These are phyloP conservation scores for Osmerus eperlanus DNA, from an alignment of 2,113 vertebrate species.

Conservation along the genomic window DNA sequence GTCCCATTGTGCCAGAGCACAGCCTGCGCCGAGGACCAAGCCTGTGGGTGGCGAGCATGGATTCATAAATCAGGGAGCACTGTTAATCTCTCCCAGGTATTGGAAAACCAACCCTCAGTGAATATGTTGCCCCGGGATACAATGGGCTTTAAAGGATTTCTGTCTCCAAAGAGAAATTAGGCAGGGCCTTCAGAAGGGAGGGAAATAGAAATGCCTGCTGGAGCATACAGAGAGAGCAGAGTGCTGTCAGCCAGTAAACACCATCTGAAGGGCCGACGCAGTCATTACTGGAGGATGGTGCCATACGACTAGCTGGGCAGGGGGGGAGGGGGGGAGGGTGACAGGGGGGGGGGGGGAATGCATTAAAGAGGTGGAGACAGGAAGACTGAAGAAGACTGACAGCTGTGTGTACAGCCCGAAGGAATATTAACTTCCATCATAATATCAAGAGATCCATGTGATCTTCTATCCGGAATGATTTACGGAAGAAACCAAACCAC, in stretches of 20 bases:
- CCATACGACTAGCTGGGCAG: slow-evolving; percentile 57
- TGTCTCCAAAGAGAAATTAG: slow-evolving; percentile 98
- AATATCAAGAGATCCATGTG: too few species aligned
- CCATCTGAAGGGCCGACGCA: slow-evolving; percentile 80
- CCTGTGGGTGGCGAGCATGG: slow-evolving; percentile 76
- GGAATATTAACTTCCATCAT: too few species aligned
- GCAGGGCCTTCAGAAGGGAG: slow-evolving; percentile 87
- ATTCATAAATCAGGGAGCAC: slow-evolving; percentile 95
- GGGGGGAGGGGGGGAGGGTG: slow-evolving; percentile 73
- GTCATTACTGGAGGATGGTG: slow-evolving; percentile 80
- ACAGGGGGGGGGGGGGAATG: too few species aligned
- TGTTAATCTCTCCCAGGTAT: slow-evolving; percentile 93
- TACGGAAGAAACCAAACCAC: too few species aligned
- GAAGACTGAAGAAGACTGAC: too few species aligned
- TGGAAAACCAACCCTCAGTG: slow-evolving; percentile 97
- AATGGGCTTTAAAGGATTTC: slow-evolving; percentile 98
- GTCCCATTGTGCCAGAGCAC: slow-evolving; percentile 62
- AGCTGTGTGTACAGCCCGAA: too few species aligned
- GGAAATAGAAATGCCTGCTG: slow-evolving; percentile 93
- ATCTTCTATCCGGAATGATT: too few species aligned
- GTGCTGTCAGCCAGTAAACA: slow-evolving; percentile 90
- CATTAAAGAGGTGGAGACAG: too few species aligned
- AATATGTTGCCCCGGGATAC: slow-evolving; percentile 96
- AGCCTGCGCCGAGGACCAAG: slow-evolving; percentile 58
- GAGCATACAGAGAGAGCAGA: slow-evolving; percentile 80